Conservation (phyloP, 2,113 vertebrate genomes). For the Hippopotamus amphibius region DNA sequence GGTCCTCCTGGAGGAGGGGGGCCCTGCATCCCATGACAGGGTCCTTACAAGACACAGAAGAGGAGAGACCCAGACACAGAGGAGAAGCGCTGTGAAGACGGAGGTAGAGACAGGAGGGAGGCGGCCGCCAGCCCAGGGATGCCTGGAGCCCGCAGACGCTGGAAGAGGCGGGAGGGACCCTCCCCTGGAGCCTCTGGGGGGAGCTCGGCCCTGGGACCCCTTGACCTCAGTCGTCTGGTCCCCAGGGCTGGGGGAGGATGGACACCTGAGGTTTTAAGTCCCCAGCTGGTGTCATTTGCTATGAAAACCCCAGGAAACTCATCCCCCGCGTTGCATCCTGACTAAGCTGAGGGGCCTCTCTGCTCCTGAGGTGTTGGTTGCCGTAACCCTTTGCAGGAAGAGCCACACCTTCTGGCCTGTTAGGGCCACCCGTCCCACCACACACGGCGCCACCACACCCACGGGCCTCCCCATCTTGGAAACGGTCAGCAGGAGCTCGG, state of each 20-base stretch:
- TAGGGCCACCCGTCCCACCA: neutral
- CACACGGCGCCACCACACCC: too few relatives aligned
- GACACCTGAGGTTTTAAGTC: neutral
- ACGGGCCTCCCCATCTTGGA: too few relatives aligned
- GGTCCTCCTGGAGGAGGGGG: too few relatives aligned
- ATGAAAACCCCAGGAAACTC: neutral
- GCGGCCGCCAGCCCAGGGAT: neutral
- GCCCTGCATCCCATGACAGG: neutral
- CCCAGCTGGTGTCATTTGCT: neutral
- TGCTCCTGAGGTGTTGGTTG: too few relatives aligned
- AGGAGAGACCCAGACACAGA: neutral
- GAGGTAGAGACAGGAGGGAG: neutral
- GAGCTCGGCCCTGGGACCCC: fast-evolving
- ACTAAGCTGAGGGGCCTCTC: neutral
- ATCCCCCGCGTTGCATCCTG: fast-evolving
- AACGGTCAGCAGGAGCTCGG: too few relatives aligned
- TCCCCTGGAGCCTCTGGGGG: neutral
- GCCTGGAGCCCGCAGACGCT: neutral
- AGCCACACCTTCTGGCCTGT: too few relatives aligned
- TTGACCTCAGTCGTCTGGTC: neutral
- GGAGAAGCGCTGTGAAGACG: fast-evolving
- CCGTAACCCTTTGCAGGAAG: neutral
- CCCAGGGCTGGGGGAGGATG: too few relatives aligned
- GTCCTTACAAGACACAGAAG: neutral
- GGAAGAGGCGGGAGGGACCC: neutral